These are phyloP conservation scores for Heterotis niloticus DNA, from an alignment of 2,113 vertebrate genomes.

Conservation along the genomic window DNA sequence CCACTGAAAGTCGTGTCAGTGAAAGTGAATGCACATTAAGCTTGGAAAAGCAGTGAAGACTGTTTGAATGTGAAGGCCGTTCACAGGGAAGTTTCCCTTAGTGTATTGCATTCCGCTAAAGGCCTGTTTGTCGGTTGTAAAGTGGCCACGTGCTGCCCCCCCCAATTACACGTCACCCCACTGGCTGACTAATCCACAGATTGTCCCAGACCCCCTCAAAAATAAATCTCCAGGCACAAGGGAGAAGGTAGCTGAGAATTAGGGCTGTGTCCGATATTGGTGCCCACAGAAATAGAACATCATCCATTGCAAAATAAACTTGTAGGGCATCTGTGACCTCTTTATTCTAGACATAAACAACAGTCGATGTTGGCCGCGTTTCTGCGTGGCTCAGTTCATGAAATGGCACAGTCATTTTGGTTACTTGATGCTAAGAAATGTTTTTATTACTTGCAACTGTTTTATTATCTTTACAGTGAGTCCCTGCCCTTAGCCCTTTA, in stretches of 20 bases:
- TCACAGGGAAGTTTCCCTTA: too few relatives aligned
- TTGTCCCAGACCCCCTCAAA: background rate
- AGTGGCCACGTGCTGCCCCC: too few relatives aligned
- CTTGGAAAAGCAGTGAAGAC: too few relatives aligned
- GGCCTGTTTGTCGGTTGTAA: background rate
- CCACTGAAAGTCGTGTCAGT: background rate
- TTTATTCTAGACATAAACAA: background rate
- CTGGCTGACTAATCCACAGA: background rate
- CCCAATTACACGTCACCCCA: background rate
- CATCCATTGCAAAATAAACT: slow-evolving; percentile 1
- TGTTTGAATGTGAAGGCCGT: too few relatives aligned
- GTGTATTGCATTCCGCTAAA: background rate
- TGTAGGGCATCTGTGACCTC: background rate
- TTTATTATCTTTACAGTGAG: too few relatives aligned
- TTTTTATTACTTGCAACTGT: too few relatives aligned
- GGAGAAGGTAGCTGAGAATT: background rate
- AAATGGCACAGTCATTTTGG: background rate
- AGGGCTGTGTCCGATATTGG: background rate
- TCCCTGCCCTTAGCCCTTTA: background rate
- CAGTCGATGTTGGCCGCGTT: background rate
- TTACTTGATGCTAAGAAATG: too few relatives aligned
- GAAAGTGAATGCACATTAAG: too few relatives aligned
- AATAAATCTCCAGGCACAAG: background rate
- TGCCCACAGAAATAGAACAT: background rate
- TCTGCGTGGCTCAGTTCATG: background rate